These are phyloP conservation scores for Xyrichtys novacula DNA, from an alignment of 2,797 vertebrate genomes.

Conservation along the genomic window DNA sequence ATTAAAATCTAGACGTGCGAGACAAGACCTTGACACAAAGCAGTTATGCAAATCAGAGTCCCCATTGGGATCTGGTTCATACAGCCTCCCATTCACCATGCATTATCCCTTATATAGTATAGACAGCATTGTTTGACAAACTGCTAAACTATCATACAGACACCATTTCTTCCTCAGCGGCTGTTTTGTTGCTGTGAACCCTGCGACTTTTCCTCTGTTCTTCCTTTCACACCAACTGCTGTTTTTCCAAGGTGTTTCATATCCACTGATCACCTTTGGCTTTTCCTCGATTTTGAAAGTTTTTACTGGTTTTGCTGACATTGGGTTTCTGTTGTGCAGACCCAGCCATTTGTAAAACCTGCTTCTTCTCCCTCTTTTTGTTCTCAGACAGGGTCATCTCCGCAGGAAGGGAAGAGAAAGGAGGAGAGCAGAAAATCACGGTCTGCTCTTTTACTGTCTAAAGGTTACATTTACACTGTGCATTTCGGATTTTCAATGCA, in stretches of 20 bases:
- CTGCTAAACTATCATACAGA: neutral
- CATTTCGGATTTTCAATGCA: too few relatives aligned
- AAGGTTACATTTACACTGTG: neutral
- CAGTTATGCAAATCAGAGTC: too few relatives aligned
- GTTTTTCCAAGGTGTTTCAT: constrained; percentile 27
- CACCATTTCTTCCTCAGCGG: constrained; percentile 2
- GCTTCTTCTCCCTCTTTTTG: constrained; percentile 4
- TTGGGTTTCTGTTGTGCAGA: constrained; percentile 31
- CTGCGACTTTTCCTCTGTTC: neutral
- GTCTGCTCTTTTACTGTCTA: neutral
- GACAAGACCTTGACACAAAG: too few relatives aligned
- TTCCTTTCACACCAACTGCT: constrained; percentile 2
- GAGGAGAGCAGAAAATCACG: too few relatives aligned
- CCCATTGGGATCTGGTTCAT: neutral
- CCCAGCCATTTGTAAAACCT: constrained; percentile 27
- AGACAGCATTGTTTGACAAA: neutral
- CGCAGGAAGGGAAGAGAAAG: neutral
- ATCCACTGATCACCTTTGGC: constrained; percentile 29
- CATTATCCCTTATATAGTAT: neutral
- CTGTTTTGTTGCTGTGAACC: neutral
- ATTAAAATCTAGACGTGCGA: too few relatives aligned
- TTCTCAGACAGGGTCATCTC: neutral
- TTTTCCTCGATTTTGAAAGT: constrained; percentile 26
- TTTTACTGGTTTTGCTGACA: constrained; percentile 29
- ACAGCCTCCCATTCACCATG: neutral